Evolutionary conservation across 2,113 vertebrate genomes (phyloP), one percentile per base, ranked within the genome.

Genomic region (Indicator indicator): DNA sequence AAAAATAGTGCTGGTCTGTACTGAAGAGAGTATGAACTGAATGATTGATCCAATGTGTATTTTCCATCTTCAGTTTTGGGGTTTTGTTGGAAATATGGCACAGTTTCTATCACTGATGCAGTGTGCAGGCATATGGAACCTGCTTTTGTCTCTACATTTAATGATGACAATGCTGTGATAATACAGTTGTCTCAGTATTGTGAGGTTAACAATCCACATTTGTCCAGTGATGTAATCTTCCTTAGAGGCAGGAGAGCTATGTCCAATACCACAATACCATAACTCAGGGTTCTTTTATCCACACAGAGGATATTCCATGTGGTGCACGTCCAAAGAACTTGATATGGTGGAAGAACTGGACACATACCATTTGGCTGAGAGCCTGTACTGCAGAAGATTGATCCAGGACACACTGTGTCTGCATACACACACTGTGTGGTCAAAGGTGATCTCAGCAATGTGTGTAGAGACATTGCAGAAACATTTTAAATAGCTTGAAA

Each of bases 241-340:
- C 0, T 68, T 7, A 18, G 28, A 59, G 36, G 56, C 11, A 5
- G 2, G 17, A 26, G 42, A 78, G 46, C 56, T 9, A 2, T 17
- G 40, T 54, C 40, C 60, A 56, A 12, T 3, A 11, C 59, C 16
- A 23, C 6, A 4, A 10, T 9, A 60, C 11, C 71, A 15, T 55
- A 33, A 4, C 0, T 1, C 12, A 27, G 56, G 21, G 32, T 17
- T 70, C 38, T 27, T 26, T 6, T 28, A 6, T 11, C 62, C 58
- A 9, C 4, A 6, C 0, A 2, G 28, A 44, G 40, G 26, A 12
- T 42, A 8, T 21, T 46, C 62, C 2, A 1, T 3, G 26, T 2
- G 8, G 17, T 7, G 1, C 1, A 0, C 3, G 6, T 9, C 19
- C 36, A 26, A 33, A n/a, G 62, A 82, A 24, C 46, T 13, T 4